Evolutionary conservation across 35 echinoderm and acorn worm genomes (phyloP), one percentile per base, ranked within the genome.

Genomic region (Apostichopus parvimensis): DNA sequence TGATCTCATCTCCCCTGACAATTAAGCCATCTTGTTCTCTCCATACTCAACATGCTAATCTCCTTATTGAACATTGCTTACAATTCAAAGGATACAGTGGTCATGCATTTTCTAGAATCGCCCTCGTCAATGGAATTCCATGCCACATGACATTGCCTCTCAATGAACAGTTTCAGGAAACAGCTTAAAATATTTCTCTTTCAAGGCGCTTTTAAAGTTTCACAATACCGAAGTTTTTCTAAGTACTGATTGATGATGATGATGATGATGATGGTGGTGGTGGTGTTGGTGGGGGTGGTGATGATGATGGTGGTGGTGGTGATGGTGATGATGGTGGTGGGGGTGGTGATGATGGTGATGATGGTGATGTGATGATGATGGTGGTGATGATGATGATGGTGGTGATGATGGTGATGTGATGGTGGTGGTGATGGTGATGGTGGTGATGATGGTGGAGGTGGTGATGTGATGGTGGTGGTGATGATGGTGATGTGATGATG

Each of bases 231-330:
- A 78, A 17, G 9, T 8, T 17, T 78, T 8, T 78, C 6, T 78
- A 45, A 78, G 17, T 78, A 78, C 77, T 78, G 77, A 78, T 78
- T 9, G 8, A 78, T 78, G 7, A 78, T 78, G 8, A 78, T 78
- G 0, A 61, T 12, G 7, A 61, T 61, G 6, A 0, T 45, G 34
- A 3, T 2, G 34, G 34, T 45, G 34, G 34, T 45, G 34, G 3
- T 3, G 34, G 3, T 45, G 34, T 0, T 45, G 34, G 1, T 3
- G 34, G 2, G 3, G 34, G 1, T 45, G 34, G 3, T 45, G 34
- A 4, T 45, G 34, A 4, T 45, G 34, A 4, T 45, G 34, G 34
- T 45, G 34, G 2, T 34, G 1, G 1, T 45, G 34, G 34, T 45
- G 28, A 2, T 34, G 28, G 28, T 34, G 28, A 34, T 34, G 28